These are phyloP conservation scores for Punctoribates punctum DNA, from an alignment of 2,888 invertebrate genomes.

Conservation along the genomic window DNA sequence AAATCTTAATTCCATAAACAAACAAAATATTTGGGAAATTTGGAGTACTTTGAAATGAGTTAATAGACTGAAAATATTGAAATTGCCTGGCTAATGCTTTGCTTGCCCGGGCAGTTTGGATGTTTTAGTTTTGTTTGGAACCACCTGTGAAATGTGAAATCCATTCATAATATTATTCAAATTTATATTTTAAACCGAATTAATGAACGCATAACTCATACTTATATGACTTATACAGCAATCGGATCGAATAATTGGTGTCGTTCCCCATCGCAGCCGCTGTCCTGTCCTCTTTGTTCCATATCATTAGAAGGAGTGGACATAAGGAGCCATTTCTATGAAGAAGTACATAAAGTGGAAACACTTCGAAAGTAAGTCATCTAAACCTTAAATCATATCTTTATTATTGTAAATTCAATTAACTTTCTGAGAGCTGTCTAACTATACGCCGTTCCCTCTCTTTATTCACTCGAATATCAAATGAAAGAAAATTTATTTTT, in stretches of 20 bases:
- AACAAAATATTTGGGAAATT: no score
- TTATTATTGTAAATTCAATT: slow-evolving; percentile 8
- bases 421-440: not conserved
- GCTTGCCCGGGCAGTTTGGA: no score
- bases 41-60: no score
- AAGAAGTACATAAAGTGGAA: slow-evolving; percentile 44
- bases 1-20: no score
- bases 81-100: no score
- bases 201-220: no score
- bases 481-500: slow-evolving; percentile 1
- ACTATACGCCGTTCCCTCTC: not conserved
- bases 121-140: no score
- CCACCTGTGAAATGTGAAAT: no score
- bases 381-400: not conserved
- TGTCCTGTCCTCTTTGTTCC: slow-evolving; percentile 43
- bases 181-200: no score
- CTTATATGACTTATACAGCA: not conserved
- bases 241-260: slow-evolving; percentile 26
- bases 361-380: slow-evolving; percentile 43
- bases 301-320: slow-evolving; percentile 43
- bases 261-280: slow-evolving; percentile 30
- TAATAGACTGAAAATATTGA: no score
- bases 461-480: not conserved
- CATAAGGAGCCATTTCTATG: slow-evolving; percentile 42
- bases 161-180: no score